phyloP scores from a whole-genome alignment of 2,113 vertebrate genomes.

The Odobenus rosmarus region DNA sequence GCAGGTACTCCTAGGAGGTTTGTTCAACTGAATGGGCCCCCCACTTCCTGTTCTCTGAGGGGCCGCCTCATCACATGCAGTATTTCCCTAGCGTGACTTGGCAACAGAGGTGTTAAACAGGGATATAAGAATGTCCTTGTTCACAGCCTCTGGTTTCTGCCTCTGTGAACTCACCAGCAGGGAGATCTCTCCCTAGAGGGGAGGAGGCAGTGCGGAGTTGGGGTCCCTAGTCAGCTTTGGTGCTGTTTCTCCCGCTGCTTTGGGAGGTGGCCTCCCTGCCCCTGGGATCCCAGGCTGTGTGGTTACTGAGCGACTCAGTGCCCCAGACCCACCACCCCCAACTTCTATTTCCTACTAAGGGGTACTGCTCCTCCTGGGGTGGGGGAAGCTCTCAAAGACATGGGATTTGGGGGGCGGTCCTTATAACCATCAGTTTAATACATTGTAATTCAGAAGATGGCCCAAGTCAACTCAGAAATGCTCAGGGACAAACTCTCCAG shows the following conservation, averaged over 20 bases:
- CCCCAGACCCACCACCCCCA: rapidly evolving
- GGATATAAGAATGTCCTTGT: neutral
- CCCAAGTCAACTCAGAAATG: neutral
- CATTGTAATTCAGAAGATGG: neutral
- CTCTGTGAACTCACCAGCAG: neutral
- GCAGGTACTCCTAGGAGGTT: neutral
- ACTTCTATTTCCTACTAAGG: neutral
- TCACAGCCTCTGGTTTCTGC: neutral
- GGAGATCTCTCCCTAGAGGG: neutral
- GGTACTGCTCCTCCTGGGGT: neutral
- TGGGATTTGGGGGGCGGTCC: neutral
- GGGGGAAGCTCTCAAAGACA: neutral
- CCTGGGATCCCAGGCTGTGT: neutral
- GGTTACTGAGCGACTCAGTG: neutral
- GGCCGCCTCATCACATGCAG: neutral
- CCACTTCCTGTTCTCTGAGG: neutral
- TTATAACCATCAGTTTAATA: neutral
- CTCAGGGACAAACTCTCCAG: neutral
- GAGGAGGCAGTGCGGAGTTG: rapidly evolving
- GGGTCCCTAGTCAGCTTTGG: rapidly evolving
- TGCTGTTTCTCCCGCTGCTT: neutral
- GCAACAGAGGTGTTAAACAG: neutral
- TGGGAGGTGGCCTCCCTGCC: rapidly evolving
- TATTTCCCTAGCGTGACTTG: neutral
- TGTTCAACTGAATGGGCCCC: neutral